These are phyloP conservation scores for Scaptomyza caliginosa DNA, from an alignment of 2,888 invertebrate genomes.

Conservation along the genomic window DNA sequence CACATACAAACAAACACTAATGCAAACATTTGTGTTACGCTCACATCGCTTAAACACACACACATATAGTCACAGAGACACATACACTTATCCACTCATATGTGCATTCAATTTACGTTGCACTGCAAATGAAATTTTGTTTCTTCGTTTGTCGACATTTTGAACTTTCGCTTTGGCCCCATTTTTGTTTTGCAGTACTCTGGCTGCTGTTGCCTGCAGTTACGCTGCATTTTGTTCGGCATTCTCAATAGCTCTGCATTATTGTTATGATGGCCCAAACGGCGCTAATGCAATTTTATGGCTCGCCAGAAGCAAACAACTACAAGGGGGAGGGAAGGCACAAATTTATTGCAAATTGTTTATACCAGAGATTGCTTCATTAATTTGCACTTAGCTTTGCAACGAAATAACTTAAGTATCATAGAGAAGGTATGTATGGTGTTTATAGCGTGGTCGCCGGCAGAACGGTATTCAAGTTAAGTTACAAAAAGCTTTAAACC, in stretches of 20 bases:
- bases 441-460: not conserved
- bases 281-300: conserved; percentile 65
- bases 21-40: conserved; percentile 63
- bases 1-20: conserved; percentile 63
- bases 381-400: conserved; percentile 46
- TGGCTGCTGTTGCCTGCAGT: conserved; percentile 10
- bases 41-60: conserved; percentile 29
- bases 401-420: conserved; percentile 19
- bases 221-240: conserved; percentile 41
- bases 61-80: not conserved
- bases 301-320: conserved; percentile 16
- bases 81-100: conserved; percentile 32
- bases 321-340: conserved; percentile 9
- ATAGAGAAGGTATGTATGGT: not conserved
- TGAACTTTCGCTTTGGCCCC: conserved; percentile 72
- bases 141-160: conserved; percentile 73
- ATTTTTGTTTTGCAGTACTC: conserved; percentile 30
- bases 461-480: not conserved
- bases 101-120: conserved; percentile 76
- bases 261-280: conserved; percentile 56
- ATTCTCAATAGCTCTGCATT: conserved; percentile 57
- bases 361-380: conserved; percentile 55
- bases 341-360: conserved; percentile 55
- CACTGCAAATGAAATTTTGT: conserved; percentile 79
- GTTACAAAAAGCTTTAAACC: no score